Conservation (phyloP, 2,888 invertebrate genomes). For the Ptilodon capucinus region DNA sequence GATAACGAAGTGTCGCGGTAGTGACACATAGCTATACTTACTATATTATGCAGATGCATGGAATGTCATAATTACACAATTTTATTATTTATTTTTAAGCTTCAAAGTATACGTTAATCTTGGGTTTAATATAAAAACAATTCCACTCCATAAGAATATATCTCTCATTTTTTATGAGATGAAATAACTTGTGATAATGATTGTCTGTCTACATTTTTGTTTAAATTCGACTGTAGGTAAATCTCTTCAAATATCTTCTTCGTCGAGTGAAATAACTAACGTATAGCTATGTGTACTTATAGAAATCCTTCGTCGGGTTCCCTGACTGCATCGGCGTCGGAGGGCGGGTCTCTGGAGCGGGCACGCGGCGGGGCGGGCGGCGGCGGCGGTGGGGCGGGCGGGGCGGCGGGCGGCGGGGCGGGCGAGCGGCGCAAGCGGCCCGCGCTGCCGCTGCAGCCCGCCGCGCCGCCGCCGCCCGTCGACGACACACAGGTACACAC, state of each 20-base stretch:
- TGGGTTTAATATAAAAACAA: no score
- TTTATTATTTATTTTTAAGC: neutral
- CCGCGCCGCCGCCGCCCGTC: slow-evolving; percentile 36
- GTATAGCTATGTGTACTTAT: slow-evolving; percentile 18
- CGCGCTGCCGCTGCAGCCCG: slow-evolving; percentile 59
- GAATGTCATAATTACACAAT: neutral
- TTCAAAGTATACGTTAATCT: no score
- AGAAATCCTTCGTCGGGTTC: slow-evolving; percentile 94
- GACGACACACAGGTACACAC: slow-evolving; percentile 49
- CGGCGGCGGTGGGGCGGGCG: slow-evolving; percentile 90
- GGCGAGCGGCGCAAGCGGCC: slow-evolving; percentile 87
- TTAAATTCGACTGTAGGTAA: no score
- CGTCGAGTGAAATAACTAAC: no score
- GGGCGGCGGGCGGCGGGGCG: slow-evolving; percentile 89
- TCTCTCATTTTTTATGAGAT: no score
- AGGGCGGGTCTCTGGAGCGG: slow-evolving; percentile 93
- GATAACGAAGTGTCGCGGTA: neutral
- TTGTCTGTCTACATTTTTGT: no score
- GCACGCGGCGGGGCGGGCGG: slow-evolving; percentile 90
- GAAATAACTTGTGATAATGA: no score
- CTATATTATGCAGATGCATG: neutral
- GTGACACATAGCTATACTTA: neutral
- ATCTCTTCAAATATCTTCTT: no score
- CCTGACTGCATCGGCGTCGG: slow-evolving; percentile 89
- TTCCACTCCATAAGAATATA: no score